Conservation (phyloP, 2,888 invertebrate species). For the Sarcophaga caerulescens region DNA sequence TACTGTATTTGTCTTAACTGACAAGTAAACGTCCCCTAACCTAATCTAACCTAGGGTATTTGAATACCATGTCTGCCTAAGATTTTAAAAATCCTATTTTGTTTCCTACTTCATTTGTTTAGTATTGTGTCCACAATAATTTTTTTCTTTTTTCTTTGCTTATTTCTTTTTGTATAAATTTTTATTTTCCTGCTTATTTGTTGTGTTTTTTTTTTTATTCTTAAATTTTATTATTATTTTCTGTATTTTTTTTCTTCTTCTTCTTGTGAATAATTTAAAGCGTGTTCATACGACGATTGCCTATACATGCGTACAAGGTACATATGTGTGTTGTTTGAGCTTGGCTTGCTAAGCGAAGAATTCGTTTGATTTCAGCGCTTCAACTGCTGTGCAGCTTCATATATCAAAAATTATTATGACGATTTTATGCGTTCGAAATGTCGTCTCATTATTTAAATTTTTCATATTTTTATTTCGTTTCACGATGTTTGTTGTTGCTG, state of each 20-base stretch:
- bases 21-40: too few species aligned
- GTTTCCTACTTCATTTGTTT: slow-evolving; percentile 56
- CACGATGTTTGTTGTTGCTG: neutral
- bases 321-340: slow-evolving; percentile 72
- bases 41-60: too few species aligned
- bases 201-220: neutral
- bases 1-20: too few species aligned
- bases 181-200: neutral
- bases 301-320: slow-evolving; percentile 31
- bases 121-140: slow-evolving; percentile 50
- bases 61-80: too few species aligned
- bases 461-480: slow-evolving; percentile 69
- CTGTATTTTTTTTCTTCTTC: slow-evolving; percentile 35
- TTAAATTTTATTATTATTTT: neutral
- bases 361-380: slow-evolving; percentile 80
- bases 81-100: too few species aligned
- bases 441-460: slow-evolving; percentile 79
- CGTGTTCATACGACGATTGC: slow-evolving; percentile 38
- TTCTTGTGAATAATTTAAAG: slow-evolving; percentile 56
- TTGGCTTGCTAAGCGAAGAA: slow-evolving; percentile 77
- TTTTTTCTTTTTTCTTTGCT: neutral
- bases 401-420: slow-evolving; percentile 81
- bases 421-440: slow-evolving; percentile 81
- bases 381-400: slow-evolving; percentile 78
- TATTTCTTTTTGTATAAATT: neutral